phyloP scores from a whole-genome alignment of 1,140 invertebrate genomes.

The Platorchestia sp. region DNA sequence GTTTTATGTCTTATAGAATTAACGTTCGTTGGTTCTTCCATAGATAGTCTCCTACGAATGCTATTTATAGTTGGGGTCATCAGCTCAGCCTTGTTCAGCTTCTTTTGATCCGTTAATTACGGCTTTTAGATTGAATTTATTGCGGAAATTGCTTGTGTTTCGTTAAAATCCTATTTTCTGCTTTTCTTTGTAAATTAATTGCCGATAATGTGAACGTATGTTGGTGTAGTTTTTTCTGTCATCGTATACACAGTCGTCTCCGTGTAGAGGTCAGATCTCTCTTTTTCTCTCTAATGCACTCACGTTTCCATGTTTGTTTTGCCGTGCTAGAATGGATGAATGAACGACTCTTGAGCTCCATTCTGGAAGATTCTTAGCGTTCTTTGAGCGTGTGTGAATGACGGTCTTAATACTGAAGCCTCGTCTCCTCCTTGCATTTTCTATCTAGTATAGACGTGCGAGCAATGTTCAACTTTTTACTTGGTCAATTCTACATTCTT shows the following conservation, averaged over 20 bases:
- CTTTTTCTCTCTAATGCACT: not conserved
- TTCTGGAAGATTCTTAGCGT: constrained; percentile 29
- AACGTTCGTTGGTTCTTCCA: not conserved
- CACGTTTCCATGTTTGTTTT: constrained; percentile 21
- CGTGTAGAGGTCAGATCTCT: not conserved
- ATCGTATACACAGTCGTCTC: not conserved
- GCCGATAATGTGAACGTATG: not conserved
- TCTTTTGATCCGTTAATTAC: not conserved
- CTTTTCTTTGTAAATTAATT: not conserved
- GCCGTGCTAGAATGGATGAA: not conserved
- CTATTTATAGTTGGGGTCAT: not conserved
- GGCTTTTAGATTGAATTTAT: not conserved
- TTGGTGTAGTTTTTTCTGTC: not conserved
- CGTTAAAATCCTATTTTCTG: not conserved
- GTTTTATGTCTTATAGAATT: not conserved
- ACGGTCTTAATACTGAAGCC: constrained; percentile 2
- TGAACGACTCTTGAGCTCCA: not conserved
- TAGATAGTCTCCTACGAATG: not conserved
- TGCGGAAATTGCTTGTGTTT: not conserved
- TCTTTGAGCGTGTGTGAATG: constrained; percentile 40
- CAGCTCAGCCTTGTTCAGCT: not conserved
- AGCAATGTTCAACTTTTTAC: constrained; percentile 28
- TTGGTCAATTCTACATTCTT: constrained; percentile 45
- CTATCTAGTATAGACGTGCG: not conserved
- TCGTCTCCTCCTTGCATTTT: not conserved